Conservation (phyloP, 1,140 invertebrate species). For the Panagrolaimus sp. region DNA sequence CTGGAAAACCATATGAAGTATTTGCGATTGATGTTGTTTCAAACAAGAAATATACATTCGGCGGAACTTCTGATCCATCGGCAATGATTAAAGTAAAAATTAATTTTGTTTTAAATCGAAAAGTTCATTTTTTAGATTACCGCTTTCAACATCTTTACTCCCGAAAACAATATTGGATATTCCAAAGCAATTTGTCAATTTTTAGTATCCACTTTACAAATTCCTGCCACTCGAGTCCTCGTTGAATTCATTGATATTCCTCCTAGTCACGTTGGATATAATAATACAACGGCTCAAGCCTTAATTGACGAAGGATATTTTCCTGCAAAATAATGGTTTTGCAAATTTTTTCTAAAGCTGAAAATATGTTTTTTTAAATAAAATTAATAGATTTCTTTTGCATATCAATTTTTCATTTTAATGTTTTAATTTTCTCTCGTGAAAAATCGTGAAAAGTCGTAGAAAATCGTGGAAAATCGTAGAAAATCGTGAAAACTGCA, state of each 20-base stretch:
- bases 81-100: not conserved
- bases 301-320: not conserved
- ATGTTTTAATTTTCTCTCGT: too few relatives aligned
- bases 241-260: constrained; percentile 2
- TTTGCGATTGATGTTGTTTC: not conserved
- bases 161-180: not conserved
- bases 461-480: too few relatives aligned
- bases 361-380: too few relatives aligned
- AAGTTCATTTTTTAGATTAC: constrained; percentile 12
- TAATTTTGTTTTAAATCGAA: not conserved
- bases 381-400: too few relatives aligned
- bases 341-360: too few relatives aligned
- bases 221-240: not conserved
- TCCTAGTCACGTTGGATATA: not conserved
- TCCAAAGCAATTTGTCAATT: constrained; percentile 10
- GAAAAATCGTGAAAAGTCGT: too few relatives aligned
- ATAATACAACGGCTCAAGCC: constrained; percentile 3
- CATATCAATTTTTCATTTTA: too few relatives aligned
- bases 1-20: constrained; percentile 8
- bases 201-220: not conserved
- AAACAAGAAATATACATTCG: not conserved
- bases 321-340: too few relatives aligned
- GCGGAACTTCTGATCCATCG: not conserved
- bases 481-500: too few relatives aligned
- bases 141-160: not conserved